Base-by-base conservation (phyloP, 2,888 invertebrate genomes). In the Leucophenga maculata region DNA sequence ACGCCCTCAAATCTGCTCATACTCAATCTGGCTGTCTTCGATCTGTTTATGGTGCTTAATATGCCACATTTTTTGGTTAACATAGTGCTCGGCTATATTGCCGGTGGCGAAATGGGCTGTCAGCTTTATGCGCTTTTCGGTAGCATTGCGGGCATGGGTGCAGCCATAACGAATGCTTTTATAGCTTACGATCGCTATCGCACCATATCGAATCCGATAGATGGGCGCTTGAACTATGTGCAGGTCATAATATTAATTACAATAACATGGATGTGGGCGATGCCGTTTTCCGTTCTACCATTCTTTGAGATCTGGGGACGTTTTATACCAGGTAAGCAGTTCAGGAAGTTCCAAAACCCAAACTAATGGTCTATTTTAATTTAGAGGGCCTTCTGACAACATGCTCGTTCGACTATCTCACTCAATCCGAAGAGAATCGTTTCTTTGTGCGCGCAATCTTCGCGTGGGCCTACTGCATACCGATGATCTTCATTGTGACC, bases 351-450 rank as follows among this genome's bases (percentile, higher is more conserved):
- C n/a, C n/a, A n/a, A n/a, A n/a, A n/a, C n/a, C n/a, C n/a, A n/a
- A n/a, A n/a, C n/a, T n/a, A n/a, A n/a, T n/a, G n/a, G n/a, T n/a
- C n/a, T 44, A 14, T 0, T n/a, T 26, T 16, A 20, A 68, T 73
- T 31, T 89, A 90, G 94, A 94, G 90, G 94, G 94, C 8, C 94
- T 92, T 86, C 90, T 94, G 57, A 94, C 94, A 0, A 93, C 93
- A n/a, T 93, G 93, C 80, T 91, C 90, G 1, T 93, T 93, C 78
- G 93, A 93, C 86, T 93, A 92, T 86, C 88, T 93, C 76, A 91
- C 92, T 0, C 92, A 93, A 0, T 90, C 91, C 77, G 89, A 90
- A 71, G 93, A 93, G 72, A 93, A 90, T 32, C 91, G 91, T 77
- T 90, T 91, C 65, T 93, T 93, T 85, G 91, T 92, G 3, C 91